Evolutionary conservation across 2,797 vertebrate genomes (phyloP).

Genomic region (Salarias fasciatus): DNA sequence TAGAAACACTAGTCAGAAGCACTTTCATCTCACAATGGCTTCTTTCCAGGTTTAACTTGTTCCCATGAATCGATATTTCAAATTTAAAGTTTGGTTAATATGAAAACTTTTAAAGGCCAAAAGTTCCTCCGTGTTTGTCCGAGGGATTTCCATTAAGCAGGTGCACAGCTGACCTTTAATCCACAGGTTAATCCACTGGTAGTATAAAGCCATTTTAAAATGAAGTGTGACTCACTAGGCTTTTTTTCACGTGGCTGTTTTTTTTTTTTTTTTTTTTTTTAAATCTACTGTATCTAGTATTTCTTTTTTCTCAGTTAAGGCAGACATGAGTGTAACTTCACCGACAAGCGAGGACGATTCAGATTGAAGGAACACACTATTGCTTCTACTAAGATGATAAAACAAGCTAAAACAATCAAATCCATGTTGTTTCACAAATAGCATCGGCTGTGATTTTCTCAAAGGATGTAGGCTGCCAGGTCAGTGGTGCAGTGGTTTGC

Average conservation of each 20-base stretch:
- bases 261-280: not conserved
- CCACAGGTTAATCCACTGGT: conserved; percentile 38
- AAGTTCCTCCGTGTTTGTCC: conserved; percentile 19
- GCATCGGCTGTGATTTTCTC: no score
- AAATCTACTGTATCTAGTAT: conserved; percentile 20
- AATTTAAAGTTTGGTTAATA: no score
- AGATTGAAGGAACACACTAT: conserved; percentile 56
- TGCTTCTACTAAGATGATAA: conserved; percentile 45
- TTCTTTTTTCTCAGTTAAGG: conserved; percentile 42
- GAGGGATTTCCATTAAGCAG: conserved; percentile 20
- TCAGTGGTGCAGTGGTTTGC: no score
- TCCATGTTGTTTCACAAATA: conserved; percentile 12
- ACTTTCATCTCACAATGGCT: conserved; percentile 2
- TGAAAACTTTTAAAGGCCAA: conserved; percentile 1
- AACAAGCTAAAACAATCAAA: conserved; percentile 12
- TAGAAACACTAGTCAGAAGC: conserved; percentile 2
- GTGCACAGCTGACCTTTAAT: conserved; percentile 25
- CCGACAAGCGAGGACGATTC: conserved; percentile 45
- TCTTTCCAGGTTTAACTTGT: not conserved
- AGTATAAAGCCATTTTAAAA: conserved; percentile 42
- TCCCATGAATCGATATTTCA: no score
- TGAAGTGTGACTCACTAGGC: conserved; percentile 2
- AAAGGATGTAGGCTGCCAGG: no score
- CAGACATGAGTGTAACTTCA: conserved; percentile 61
- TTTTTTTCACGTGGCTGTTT: conserved; percentile 14